Conservation (phyloP, 2,888 invertebrate species). For the Choreutis nemorana region DNA sequence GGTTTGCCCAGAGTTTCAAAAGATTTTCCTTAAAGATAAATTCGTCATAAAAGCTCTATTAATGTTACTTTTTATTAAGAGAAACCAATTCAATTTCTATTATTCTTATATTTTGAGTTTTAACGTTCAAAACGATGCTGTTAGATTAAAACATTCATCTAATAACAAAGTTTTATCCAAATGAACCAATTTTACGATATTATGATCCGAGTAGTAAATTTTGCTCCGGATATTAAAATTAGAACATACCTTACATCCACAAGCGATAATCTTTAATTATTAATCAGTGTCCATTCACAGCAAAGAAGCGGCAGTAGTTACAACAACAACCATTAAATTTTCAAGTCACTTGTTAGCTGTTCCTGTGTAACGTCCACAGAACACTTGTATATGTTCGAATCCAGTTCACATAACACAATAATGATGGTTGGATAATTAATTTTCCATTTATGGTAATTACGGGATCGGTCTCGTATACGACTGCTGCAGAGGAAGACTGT, state of each 20-base stretch:
- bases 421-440: conserved; percentile 29
- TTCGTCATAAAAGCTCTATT: no score
- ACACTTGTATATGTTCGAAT: conserved; percentile 36
- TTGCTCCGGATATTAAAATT: not conserved
- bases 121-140: no score
- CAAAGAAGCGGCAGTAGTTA: conserved; percentile 26
- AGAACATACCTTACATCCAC: conserved; percentile 36
- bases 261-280: conserved; percentile 21
- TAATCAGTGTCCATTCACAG: conserved; percentile 33
- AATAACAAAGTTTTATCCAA: no score
- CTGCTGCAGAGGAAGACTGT: conserved; percentile 19
- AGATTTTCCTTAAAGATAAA: no score
- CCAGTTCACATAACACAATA: conserved; percentile 46
- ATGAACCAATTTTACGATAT: no score
- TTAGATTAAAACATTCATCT: no score
- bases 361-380: conserved; percentile 22
- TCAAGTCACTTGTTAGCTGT: no score
- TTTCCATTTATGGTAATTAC: conserved; percentile 43
- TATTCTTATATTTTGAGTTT: no score
- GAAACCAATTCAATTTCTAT: no score
- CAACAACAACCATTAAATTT: conserved; percentile 7
- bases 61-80: no score
- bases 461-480: conserved; percentile 35
- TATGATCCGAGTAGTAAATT: not conserved
- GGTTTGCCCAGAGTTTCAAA: no score